These are phyloP conservation scores for Mechanitis mazaeus DNA, from an alignment of 2,888 invertebrate species.

Conservation along the genomic window DNA sequence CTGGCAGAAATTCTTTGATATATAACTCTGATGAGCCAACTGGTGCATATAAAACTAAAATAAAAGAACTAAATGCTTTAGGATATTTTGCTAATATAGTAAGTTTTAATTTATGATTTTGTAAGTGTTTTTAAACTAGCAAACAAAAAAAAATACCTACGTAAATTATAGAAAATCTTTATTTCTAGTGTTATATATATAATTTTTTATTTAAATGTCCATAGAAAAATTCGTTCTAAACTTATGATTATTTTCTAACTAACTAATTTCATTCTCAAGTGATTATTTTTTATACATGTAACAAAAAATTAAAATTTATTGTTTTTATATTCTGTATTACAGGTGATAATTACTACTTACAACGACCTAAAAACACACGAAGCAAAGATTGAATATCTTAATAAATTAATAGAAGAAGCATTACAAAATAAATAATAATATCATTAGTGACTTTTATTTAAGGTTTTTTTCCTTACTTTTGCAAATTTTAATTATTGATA, in stretches of 20 bases:
- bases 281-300: background rate
- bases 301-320: background rate
- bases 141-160: too few relatives aligned
- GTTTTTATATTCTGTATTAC: conserved; percentile 38
- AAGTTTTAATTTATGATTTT: conserved; percentile 33
- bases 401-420: conserved; percentile 45
- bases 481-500: background rate
- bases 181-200: too few relatives aligned
- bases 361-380: conserved; percentile 39
- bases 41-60: conserved; percentile 78
- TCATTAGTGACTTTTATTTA: background rate
- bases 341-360: conserved; percentile 76
- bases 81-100: conserved; percentile 78
- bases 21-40: conserved; percentile 65
- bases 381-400: conserved; percentile 52
- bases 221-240: too few relatives aligned
- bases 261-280: background rate
- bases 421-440: conserved; percentile 31
- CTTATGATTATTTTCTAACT: too few relatives aligned
- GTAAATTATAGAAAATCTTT: too few relatives aligned
- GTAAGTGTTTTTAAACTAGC: background rate
- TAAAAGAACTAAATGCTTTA: conserved; percentile 78
- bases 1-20: conserved; percentile 79
- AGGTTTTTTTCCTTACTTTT: background rate
- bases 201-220: too few relatives aligned